Percentiles rank a stretch among this genome's conserved stretches.
Conservation (phyloP, 2,797 vertebrate species). For the Paedocypris micromegethes region DNA sequence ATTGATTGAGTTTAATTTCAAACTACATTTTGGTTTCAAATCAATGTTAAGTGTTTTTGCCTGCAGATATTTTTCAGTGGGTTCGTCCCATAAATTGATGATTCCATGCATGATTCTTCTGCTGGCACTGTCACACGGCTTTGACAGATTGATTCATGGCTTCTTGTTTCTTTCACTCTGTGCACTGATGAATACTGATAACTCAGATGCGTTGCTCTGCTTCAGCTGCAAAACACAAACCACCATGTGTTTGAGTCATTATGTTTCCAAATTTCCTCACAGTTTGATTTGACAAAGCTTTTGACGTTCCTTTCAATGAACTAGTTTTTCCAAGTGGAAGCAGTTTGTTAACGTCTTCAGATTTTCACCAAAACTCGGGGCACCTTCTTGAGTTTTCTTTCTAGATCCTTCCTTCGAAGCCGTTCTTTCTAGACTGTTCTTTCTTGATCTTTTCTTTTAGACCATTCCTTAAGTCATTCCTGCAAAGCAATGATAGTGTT, state of each 20-base stretch:
- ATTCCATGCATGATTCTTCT: neutral
- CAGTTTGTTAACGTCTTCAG: conserved; percentile 38
- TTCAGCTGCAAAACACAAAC: conserved; percentile 10
- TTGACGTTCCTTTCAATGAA: conserved; percentile 12
- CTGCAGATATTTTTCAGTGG: too few species aligned
- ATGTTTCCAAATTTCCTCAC: neutral
- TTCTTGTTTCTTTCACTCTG: neutral
- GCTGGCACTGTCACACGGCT: neutral
- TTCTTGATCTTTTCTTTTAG: too few species aligned
- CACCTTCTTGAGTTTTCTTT: too few species aligned
- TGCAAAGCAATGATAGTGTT: too few species aligned
- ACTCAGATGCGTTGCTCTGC: conserved; percentile 2
- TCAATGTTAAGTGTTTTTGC: too few species aligned
- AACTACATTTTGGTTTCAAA: too few species aligned
- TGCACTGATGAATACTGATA: conserved; percentile 10
- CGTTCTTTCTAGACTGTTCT: too few species aligned
- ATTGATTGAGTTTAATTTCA: too few species aligned
- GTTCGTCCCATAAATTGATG: too few species aligned
- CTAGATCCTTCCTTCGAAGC: too few species aligned
- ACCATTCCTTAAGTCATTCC: too few species aligned
- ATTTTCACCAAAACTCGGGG: too few species aligned
- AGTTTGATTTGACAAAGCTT: neutral
- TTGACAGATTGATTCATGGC: conserved; percentile 15
- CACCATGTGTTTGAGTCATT: neutral
- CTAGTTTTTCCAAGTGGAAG: conserved; percentile 19